A percentile compares a stretch with the other conserved stretches of the same genome.
These are phyloP conservation scores for Lepidocolaptes lacrymiger DNA, from an alignment of 2,797 vertebrate genomes.

Conservation along the genomic window DNA sequence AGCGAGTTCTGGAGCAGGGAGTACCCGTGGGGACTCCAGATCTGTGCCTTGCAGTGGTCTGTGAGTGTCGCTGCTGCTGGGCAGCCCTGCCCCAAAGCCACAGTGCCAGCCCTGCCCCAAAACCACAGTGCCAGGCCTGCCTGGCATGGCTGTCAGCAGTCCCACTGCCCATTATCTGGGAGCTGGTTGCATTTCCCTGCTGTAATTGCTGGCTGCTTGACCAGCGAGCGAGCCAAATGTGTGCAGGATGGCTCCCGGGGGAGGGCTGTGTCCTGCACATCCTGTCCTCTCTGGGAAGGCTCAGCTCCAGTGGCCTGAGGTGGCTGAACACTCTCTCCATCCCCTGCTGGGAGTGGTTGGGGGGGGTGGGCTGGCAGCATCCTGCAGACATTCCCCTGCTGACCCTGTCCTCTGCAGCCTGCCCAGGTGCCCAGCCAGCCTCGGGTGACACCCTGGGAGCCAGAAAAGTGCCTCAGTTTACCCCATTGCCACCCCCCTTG, in stretches of 20 bases:
- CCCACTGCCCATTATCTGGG: accelerated
- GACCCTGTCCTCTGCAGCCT: neutral
- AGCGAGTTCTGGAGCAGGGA: neutral
- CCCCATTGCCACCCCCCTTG: neutral
- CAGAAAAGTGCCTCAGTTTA: neutral
- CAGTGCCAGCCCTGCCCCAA: neutral
- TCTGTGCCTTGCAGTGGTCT: accelerated
- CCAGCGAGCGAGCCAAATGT: neutral
- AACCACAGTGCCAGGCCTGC: neutral
- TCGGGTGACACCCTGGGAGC: neutral
- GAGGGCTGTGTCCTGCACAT: neutral
- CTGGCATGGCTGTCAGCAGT: neutral
- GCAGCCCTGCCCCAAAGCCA: neutral
- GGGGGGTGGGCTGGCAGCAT: neutral
- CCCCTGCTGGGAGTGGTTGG: neutral
- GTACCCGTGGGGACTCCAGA: accelerated
- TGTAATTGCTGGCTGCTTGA: neutral
- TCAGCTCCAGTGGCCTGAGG: neutral
- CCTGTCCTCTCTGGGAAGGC: neutral
- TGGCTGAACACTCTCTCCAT: neutral
- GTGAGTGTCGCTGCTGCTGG: neutral
- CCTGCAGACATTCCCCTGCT: neutral
- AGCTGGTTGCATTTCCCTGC: neutral
- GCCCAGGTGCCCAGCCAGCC: neutral
- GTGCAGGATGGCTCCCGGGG: neutral